A percentile compares a stretch with the other conserved stretches of the same genome.
Evolutionary conservation across 2,888 invertebrate genomes (phyloP).

Genomic region (Agriopis leucophaearia): DNA sequence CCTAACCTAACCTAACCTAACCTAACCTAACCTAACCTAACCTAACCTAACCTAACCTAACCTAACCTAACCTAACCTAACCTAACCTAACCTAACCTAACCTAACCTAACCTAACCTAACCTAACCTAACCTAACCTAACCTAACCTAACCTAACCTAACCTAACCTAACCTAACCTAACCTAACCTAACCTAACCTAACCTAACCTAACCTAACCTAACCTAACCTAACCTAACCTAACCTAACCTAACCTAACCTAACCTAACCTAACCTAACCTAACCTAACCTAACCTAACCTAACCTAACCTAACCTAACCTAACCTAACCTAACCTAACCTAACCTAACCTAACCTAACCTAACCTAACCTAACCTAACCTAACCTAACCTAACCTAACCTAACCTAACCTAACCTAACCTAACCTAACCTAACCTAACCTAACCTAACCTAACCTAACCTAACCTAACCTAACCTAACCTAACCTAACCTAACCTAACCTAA

Average conservation of each 20-base stretch:
- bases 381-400: constrained; percentile 44
- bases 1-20: constrained; percentile 20
- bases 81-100: constrained; percentile 13
- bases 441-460: constrained; percentile 39
- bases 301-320: constrained; percentile 21
- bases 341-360: constrained; percentile 41
- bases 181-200: constrained; percentile 37
- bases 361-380: constrained; percentile 39
- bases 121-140: constrained; percentile 35
- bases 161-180: constrained; percentile 31
- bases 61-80: constrained; percentile 18
- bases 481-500: constrained; percentile 48
- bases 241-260: constrained; percentile 38
- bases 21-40: constrained; percentile 27
- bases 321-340: constrained; percentile 37
- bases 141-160: constrained; percentile 40
- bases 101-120: constrained; percentile 13
- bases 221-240: constrained; percentile 33
- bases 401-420: constrained; percentile 43
- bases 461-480: constrained; percentile 46
- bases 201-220: constrained; percentile 32
- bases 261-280: constrained; percentile 40
- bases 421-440: constrained; percentile 47
- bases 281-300: constrained; percentile 38
- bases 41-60: constrained; percentile 20